Conservation (phyloP, 64 coral and sea anemone species). For the Astreopora myriophthalma region DNA sequence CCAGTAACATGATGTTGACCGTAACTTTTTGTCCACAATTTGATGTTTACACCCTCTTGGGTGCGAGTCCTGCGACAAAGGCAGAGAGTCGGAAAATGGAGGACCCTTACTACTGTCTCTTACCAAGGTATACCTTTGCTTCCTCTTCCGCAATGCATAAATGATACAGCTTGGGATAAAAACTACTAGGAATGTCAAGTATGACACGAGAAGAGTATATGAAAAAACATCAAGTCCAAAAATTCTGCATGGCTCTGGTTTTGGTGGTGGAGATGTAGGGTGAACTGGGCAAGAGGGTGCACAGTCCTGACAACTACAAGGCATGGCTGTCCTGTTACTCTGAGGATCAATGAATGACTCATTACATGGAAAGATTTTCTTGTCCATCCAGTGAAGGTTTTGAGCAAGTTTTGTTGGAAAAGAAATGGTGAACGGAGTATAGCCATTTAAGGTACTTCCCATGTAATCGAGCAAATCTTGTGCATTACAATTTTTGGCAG, state of each 20-base stretch:
- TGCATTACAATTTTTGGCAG: constrained; percentile 62
- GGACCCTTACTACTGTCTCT: too few relatives aligned
- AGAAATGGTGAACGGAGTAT: constrained; percentile 54
- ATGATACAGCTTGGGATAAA: constrained; percentile 64
- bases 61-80: neutral
- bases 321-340: constrained; percentile 24
- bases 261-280: too few relatives aligned
- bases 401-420: constrained; percentile 9
- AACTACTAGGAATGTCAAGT: constrained; percentile 61
- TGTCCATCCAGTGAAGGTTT: constrained; percentile 66
- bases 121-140: too few relatives aligned
- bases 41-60: constrained; percentile 60
- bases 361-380: constrained; percentile 46
- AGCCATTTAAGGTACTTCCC: constrained; percentile 65
- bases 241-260: too few relatives aligned
- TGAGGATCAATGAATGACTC: constrained; percentile 71
- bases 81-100: too few relatives aligned
- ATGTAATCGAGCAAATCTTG: constrained; percentile 54
- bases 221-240: constrained; percentile 57
- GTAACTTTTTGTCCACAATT: constrained; percentile 79
- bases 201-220: constrained; percentile 58
- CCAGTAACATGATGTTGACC: constrained; percentile 16
- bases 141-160: neutral
- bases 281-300: constrained; percentile 57
- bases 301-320: constrained; percentile 92